These are phyloP conservation scores for Lasioglossum zephyrum DNA, from an alignment of 2,888 invertebrate genomes.

Conservation along the genomic window DNA sequence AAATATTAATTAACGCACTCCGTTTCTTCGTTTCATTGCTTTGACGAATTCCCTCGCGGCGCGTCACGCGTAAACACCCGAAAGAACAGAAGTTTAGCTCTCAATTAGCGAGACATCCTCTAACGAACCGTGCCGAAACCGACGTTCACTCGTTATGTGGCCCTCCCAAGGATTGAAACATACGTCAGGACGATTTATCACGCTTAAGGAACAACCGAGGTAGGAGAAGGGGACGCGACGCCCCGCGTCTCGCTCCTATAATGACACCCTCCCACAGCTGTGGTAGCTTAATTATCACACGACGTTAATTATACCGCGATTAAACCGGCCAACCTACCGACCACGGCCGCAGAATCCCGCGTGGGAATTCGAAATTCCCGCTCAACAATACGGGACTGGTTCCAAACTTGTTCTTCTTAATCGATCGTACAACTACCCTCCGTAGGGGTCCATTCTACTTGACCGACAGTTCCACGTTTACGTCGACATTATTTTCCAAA, in stretches of 20 bases:
- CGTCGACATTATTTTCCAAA: no score
- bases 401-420: not conserved
- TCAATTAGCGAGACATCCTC: slow-evolving; percentile 66
- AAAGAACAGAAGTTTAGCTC: slow-evolving; percentile 65
- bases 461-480: not conserved
- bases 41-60: not conserved
- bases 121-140: slow-evolving; percentile 55
- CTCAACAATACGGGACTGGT: not conserved
- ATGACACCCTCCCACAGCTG: slow-evolving; percentile 48
- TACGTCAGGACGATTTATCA: slow-evolving; percentile 53
- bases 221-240: slow-evolving; percentile 13
- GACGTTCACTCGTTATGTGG: slow-evolving; percentile 30
- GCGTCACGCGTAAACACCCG: slow-evolving; percentile 20
- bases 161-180: slow-evolving; percentile 39
- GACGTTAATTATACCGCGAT: slow-evolving; percentile 71
- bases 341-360: slow-evolving; percentile 30
- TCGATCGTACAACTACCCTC: not conserved
- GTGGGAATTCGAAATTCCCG: slow-evolving; percentile 56
- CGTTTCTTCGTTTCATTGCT: not conserved
- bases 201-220: slow-evolving; percentile 33
- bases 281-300: slow-evolving; percentile 68
- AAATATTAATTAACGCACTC: not conserved
- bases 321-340: slow-evolving; percentile 58
- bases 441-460: not conserved
- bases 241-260: slow-evolving; percentile 43